These are phyloP conservation scores for Spodoptera exigua DNA, from an alignment of 2,888 invertebrate genomes.

Conservation along the genomic window DNA sequence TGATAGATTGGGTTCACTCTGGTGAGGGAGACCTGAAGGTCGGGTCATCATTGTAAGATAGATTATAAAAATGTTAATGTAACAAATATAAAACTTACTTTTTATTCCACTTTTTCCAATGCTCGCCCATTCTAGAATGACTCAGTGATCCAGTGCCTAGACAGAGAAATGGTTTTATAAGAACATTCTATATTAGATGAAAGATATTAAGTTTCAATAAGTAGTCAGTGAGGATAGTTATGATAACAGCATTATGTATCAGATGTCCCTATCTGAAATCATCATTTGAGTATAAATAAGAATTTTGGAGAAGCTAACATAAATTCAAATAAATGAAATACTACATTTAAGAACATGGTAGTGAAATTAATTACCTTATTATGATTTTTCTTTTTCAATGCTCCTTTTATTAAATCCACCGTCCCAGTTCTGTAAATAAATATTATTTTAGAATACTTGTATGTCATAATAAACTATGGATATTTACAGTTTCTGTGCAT, in stretches of 20 bases:
- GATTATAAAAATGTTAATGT: no score
- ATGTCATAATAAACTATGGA: not conserved
- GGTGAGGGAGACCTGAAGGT: slow-evolving; percentile 87
- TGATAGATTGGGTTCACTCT: slow-evolving; percentile 83
- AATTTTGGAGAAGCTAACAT: not conserved
- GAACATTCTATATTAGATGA: not conserved
- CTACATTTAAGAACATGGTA: no score
- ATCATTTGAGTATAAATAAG: slow-evolving; percentile 64
- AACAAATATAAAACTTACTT: no score
- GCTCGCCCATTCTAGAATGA: no score
- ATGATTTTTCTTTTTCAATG: slow-evolving; percentile 14
- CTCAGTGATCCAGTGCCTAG: no score
- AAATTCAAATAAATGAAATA: not conserved
- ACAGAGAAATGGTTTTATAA: not conserved
- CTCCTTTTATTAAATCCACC: not conserved
- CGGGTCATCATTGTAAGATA: slow-evolving; percentile 77
- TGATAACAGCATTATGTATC: slow-evolving; percentile 79
- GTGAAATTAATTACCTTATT: no score
- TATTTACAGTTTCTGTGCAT: no score
- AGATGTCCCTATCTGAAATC: slow-evolving; percentile 85
- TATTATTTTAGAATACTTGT: not conserved
- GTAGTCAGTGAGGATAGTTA: slow-evolving; percentile 72
- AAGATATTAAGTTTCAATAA: not conserved
- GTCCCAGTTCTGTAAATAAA: slow-evolving; percentile 9
- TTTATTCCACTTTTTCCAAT: no score